Conservation (phyloP, 2,888 invertebrate genomes). For the Drosophila quinaria region DNA sequence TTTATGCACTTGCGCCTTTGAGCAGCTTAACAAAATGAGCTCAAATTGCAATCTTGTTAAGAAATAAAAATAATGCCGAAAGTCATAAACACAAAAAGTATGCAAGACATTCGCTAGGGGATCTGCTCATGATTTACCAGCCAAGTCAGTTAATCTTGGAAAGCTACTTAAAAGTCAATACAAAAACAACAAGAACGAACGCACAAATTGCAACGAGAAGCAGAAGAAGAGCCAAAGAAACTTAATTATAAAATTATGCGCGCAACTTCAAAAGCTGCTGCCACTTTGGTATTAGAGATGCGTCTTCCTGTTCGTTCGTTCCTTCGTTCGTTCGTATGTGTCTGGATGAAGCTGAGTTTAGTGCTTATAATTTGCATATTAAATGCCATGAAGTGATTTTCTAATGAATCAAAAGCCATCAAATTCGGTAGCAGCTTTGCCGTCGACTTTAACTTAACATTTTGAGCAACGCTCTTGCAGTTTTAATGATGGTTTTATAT, state of each 20-base stretch:
- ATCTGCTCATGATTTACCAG: slow-evolving; percentile 59
- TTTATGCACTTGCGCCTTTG: slow-evolving; percentile 44
- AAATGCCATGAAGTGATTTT: slow-evolving; percentile 78
- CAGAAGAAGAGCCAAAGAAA: slow-evolving; percentile 54
- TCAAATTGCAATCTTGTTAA: slow-evolving; percentile 76
- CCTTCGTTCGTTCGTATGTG: slow-evolving; percentile 2
- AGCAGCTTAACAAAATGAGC: slow-evolving; percentile 70
- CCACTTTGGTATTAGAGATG: slow-evolving; percentile 42
- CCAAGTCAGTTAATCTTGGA: slow-evolving; percentile 72
- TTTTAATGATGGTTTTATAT: slow-evolving; percentile 75
- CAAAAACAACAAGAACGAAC: slow-evolving; percentile 57
- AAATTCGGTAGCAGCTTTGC: slow-evolving; percentile 54
- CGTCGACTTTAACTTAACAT: slow-evolving; percentile 32
- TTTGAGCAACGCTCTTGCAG: slow-evolving; percentile 59
- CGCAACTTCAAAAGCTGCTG: slow-evolving; percentile 60
- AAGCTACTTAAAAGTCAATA: slow-evolving; percentile 79
- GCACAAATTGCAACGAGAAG: slow-evolving; percentile 18
- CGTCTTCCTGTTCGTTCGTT: slow-evolving; percentile 12
- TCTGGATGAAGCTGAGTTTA: slow-evolving; percentile 21
- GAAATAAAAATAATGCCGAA: slow-evolving; percentile 35
- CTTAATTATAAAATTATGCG: slow-evolving; percentile 76
- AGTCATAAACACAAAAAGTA: slow-evolving; percentile 30
- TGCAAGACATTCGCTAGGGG: slow-evolving; percentile 44
- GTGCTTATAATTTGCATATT: slow-evolving; percentile 74
- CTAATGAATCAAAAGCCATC: slow-evolving; percentile 78